Evolutionary conservation across 1,140 invertebrate species (phyloP).

Genomic region (Drosophila persimilis): DNA sequence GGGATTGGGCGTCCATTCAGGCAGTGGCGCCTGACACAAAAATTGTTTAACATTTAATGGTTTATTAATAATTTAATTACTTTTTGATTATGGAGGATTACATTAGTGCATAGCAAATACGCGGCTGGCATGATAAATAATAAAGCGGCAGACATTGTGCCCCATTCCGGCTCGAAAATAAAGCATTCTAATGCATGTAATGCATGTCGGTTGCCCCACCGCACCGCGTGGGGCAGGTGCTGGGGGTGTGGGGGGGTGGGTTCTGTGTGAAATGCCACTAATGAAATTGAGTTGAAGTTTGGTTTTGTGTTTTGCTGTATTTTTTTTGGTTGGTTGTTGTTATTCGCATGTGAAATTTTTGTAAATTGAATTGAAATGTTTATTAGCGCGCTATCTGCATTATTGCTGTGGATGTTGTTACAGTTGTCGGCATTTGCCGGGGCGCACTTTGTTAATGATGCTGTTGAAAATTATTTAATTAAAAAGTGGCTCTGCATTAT

Average conservation of each 20-base stretch:
- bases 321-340: slow-evolving; percentile 15
- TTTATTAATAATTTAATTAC: slow-evolving; percentile 82
- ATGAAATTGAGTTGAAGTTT: slow-evolving; percentile 78
- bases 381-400: slow-evolving; percentile 60
- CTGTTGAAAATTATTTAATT: slow-evolving; percentile 67
- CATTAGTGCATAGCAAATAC: slow-evolving; percentile 70
- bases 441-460: slow-evolving; percentile 61
- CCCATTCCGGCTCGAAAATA: slow-evolving; percentile 9
- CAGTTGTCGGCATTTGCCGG: slow-evolving; percentile 19
- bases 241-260: not conserved
- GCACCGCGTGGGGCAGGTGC: not conserved
- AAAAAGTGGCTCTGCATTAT: slow-evolving; percentile 31
- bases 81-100: slow-evolving; percentile 79
- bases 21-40: slow-evolving; percentile 48
- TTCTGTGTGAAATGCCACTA: slow-evolving; percentile 50
- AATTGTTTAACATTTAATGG: slow-evolving; percentile 79
- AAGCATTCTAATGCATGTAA: slow-evolving; percentile 32
- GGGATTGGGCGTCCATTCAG: not conserved
- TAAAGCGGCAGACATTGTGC: slow-evolving; percentile 28
- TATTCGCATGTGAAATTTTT: slow-evolving; percentile 53
- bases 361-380: slow-evolving; percentile 80
- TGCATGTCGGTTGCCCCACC: not conserved
- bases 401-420: slow-evolving; percentile 51
- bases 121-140: slow-evolving; percentile 54
- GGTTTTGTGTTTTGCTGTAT: slow-evolving; percentile 60